These are phyloP conservation scores for Crepidodera aurea DNA, from an alignment of 2,888 invertebrate genomes.

Conservation along the genomic window DNA sequence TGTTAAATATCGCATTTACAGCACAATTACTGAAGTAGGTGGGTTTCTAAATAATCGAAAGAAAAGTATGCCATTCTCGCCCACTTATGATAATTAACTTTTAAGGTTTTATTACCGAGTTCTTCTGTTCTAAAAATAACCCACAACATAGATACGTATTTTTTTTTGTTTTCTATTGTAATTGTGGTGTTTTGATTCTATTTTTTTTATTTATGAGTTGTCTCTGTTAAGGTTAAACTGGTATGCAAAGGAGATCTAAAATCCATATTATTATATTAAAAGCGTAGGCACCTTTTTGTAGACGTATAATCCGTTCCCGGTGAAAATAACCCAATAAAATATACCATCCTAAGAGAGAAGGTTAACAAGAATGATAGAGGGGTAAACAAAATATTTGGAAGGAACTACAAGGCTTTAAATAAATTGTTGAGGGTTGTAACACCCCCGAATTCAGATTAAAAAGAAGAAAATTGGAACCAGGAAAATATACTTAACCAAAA, in stretches of 20 bases:
- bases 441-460: too few species aligned
- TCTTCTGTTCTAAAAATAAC: conserved; percentile 1
- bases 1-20: conserved; percentile 18
- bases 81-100: conserved; percentile 18
- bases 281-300: too few species aligned
- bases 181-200: neutral
- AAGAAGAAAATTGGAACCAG: too few species aligned
- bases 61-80: conserved; percentile 15
- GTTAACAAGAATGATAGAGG: too few species aligned
- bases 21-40: conserved; percentile 13
- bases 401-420: too few species aligned
- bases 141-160: neutral
- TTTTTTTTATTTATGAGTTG: neutral
- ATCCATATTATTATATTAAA: too few species aligned
- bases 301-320: too few species aligned
- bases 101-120: conserved; percentile 1
- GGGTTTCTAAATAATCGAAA: conserved; percentile 17
- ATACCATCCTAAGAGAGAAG: too few species aligned
- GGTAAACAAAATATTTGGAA: too few species aligned
- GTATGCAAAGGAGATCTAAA: neutral
- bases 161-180: neutral
- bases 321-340: too few species aligned
- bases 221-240: neutral
- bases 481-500: too few species aligned
- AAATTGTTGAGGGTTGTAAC: too few species aligned